Evolutionary conservation across 2,888 invertebrate genomes (phyloP), one percentile per base, ranked within the genome.

Genomic region (Muscina levida): DNA sequence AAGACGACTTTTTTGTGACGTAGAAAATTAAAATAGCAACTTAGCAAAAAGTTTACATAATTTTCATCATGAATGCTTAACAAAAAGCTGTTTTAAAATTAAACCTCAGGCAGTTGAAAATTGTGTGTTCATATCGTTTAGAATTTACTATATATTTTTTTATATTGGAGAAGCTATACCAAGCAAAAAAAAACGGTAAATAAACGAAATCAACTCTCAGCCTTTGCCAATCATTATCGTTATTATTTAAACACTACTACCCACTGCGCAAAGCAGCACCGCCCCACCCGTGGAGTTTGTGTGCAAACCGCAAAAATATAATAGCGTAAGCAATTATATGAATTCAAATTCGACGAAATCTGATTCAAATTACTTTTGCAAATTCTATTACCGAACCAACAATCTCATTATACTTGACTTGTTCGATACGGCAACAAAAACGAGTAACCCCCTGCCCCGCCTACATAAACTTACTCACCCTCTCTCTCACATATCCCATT

Each of bases 341-440:
- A 57, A 42, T 13, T 26, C 57, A 17, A 57, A 17, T 24, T 22
- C 39, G 39, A 13, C 11, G 42, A 57, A 57, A 70, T 44, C 56
- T 56, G 24, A 24, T 24, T n/a, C 44, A 42, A 71, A 62, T 39
- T 62, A 39, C 39, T 8, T 62, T 62, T 17, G 62, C 39, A 62
- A 62, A 62, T 62, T 62, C 62, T 62, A 62, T 62, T 62, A 62
- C 11, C 39, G 22, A 62, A 19, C 31, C 37, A 59, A 37, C 46
- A 73, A 73, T 56, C 66, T 73, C 65, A 73, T 66, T 56, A 73
- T 53, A 73, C 31, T 72, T 37, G 17, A 44, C n/a, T 65, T 24
- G 44, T 37, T 72, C 59, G 31, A 44, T 46, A 46, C 2, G 44
- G 26, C 13, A 24, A 53, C 46, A 13, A 57, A 57, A 22, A 8